These are phyloP conservation scores for Micrastur ruficollis DNA, from an alignment of 2,797 vertebrate genomes.

Conservation along the genomic window DNA sequence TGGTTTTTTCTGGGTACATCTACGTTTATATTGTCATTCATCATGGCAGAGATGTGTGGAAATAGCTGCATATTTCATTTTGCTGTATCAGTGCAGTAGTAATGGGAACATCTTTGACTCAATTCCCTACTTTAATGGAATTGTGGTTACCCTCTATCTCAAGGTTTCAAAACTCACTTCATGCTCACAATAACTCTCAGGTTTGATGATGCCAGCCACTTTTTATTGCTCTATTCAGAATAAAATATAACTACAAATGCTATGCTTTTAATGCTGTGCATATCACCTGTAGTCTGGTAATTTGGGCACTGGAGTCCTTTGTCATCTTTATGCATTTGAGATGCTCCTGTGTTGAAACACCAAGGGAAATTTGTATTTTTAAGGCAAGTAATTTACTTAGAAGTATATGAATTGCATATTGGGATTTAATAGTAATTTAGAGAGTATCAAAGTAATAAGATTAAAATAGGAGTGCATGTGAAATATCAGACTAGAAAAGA, in stretches of 20 bases:
- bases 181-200: slow-evolving; percentile 65
- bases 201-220: slow-evolving; percentile 64
- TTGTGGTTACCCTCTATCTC: slow-evolving; percentile 50
- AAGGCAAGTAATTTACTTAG: slow-evolving; percentile 65
- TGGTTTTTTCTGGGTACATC: slow-evolving; percentile 19
- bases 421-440: slow-evolving; percentile 53
- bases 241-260: slow-evolving; percentile 66
- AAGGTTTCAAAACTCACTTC: slow-evolving; percentile 69
- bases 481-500: slow-evolving; percentile 6
- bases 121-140: slow-evolving; percentile 59
- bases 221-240: slow-evolving; percentile 69
- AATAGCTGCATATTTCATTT: slow-evolving; percentile 51
- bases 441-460: slow-evolving; percentile 1
- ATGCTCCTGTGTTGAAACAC: slow-evolving; percentile 43
- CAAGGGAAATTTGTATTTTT: slow-evolving; percentile 68
- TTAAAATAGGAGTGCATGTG: background rate
- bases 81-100: slow-evolving; percentile 11
- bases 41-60: slow-evolving; percentile 18
- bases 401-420: slow-evolving; percentile 38
- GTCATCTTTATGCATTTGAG: slow-evolving; percentile 63
- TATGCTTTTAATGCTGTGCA: slow-evolving; percentile 54
- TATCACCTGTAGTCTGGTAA: slow-evolving; percentile 64
- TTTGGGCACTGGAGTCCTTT: slow-evolving; percentile 54
- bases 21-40: background rate
- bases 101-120: slow-evolving; percentile 62